Conservation (phyloP, 1,140 invertebrate species). For the Eupristina koningsbergeri region DNA sequence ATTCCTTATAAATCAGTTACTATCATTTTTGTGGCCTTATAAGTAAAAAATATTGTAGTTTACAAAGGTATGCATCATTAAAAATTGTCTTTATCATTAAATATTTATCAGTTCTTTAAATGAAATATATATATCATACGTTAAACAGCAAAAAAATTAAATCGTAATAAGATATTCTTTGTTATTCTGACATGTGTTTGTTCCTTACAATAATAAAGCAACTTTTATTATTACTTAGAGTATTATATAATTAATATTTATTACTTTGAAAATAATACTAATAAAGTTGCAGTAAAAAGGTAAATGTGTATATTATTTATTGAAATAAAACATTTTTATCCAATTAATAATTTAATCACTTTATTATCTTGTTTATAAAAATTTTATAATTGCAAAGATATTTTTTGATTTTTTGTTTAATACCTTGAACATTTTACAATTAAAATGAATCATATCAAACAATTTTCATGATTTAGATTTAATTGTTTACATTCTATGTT, state of each 20-base stretch:
- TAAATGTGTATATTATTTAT: not conserved
- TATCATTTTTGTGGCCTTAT: conserved; percentile 38
- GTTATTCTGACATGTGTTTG: conserved; percentile 22
- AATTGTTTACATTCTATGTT: no score
- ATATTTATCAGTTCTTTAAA: conserved; percentile 16
- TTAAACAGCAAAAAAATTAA: conserved; percentile 35
- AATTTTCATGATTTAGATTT: no score
- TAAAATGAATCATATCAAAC: no score
- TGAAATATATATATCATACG: conserved; percentile 26
- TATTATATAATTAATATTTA: conserved; percentile 49
- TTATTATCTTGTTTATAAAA: no score
- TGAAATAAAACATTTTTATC: not conserved
- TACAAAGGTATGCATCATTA: conserved; percentile 10
- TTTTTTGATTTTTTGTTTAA: no score
- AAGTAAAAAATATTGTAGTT: conserved; percentile 29
- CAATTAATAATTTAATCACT: not conserved
- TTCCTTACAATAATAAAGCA: conserved; percentile 31
- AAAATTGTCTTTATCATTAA: not conserved
- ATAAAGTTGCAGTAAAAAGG: conserved; percentile 41
- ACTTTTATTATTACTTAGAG: conserved; percentile 32
- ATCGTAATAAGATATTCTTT: conserved; percentile 26
- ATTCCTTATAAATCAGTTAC: conserved; percentile 47
- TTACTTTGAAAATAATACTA: conserved; percentile 45
- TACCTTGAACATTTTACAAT: no score
- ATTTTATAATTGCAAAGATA: no score